Percentiles rank a stretch among this genome's conserved stretches.
phyloP scores from a whole-genome alignment of 2,888 invertebrate genomes.

The Meliscaeva auricollis region DNA sequence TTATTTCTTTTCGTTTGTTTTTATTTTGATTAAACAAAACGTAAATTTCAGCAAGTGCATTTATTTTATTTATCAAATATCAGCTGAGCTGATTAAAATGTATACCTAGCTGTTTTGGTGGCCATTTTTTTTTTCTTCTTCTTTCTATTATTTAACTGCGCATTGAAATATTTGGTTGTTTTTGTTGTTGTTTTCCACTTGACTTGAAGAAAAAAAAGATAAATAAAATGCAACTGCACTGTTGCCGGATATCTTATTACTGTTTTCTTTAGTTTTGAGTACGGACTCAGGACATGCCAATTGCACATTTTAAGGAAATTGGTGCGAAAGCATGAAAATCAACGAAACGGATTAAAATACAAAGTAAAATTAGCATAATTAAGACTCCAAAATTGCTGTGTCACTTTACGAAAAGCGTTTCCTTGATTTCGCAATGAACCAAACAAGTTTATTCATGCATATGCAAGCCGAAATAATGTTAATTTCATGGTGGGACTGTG shows the following conservation, averaged over 20 bases:
- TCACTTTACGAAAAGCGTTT: background rate
- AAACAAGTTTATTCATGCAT: background rate
- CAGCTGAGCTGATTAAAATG: slow-evolving; percentile 46
- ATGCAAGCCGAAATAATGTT: background rate
- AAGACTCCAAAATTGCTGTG: background rate
- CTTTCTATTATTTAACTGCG: slow-evolving; percentile 24
- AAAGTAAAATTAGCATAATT: too few species aligned
- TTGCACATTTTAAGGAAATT: background rate
- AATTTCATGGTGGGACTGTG: too few species aligned
- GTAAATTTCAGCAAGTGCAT: background rate
- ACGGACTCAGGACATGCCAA: background rate
- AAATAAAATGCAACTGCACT: slow-evolving; percentile 16
- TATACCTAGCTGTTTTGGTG: background rate
- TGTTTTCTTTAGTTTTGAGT: background rate
- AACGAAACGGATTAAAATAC: too few species aligned
- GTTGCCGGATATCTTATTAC: slow-evolving; percentile 57
- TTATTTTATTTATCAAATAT: slow-evolving; percentile 32
- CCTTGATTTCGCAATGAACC: background rate
- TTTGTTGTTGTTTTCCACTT: background rate
- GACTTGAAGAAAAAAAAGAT: background rate
- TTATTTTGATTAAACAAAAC: slow-evolving; percentile 15
- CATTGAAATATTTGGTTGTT: slow-evolving; percentile 38
- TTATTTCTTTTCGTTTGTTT: slow-evolving; percentile 9
- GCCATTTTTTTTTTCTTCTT: slow-evolving; percentile 25
- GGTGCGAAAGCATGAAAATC: too few species aligned